A percentile compares a stretch with the other conserved stretches of the same genome.
Evolutionary conservation across 2,888 invertebrate species (phyloP).

Genomic region (Lasioglossum oenotherae): DNA sequence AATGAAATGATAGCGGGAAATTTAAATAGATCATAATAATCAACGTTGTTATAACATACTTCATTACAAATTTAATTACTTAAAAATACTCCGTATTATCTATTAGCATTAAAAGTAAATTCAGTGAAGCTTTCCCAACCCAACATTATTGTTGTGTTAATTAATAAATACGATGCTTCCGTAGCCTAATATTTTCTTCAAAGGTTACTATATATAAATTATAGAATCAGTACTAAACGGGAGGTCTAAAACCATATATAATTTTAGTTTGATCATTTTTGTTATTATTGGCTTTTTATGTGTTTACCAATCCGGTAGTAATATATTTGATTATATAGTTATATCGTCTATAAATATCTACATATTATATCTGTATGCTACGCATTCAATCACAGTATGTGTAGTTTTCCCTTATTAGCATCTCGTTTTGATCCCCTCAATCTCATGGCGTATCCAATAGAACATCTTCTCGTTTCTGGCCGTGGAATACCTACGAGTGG

Average conservation of each 20-base stretch:
- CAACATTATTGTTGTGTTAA: neutral
- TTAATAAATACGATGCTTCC: conserved; percentile 7
- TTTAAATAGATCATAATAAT: neutral
- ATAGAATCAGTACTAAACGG: no score
- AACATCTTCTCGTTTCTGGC: neutral
- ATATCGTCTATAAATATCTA: neutral
- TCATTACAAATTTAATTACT: neutral
- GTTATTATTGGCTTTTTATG: neutral
- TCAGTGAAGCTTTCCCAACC: neutral
- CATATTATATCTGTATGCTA: conserved; percentile 16
- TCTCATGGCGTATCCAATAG: neutral
- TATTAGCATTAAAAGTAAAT: neutral
- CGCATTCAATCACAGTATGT: conserved; percentile 17
- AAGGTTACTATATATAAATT: no score
- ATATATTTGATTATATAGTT: conserved; percentile 12
- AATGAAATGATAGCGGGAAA: neutral
- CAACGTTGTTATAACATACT: neutral
- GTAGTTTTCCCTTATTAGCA: neutral
- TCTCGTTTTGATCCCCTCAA: neutral
- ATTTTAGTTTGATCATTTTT: neutral
- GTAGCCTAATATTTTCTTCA: no score
- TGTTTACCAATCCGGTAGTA: neutral
- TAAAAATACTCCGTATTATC: neutral
- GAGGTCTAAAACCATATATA: no score
- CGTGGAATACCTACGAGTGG: neutral